phyloP scores from a whole-genome alignment of 2,797 vertebrate genomes.

The Microctenopoma steveboyesi region DNA sequence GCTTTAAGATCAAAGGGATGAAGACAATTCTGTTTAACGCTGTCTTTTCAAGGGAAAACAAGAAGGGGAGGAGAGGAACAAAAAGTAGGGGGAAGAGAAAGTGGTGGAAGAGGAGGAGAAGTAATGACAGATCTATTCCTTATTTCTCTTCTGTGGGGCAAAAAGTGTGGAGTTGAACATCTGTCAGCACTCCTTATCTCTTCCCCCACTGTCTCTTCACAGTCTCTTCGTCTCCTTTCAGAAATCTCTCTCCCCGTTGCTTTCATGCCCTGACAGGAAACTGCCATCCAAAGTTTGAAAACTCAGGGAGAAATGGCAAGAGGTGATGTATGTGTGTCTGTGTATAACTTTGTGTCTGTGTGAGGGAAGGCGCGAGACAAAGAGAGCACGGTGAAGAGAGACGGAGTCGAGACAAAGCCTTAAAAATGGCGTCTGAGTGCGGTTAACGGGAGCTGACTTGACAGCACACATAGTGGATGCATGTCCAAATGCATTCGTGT shows the following conservation, averaged over 20 bases:
- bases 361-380: constrained; percentile 15
- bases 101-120: constrained; percentile 48
- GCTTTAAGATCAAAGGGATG: constrained; percentile 39
- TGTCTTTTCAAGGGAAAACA: constrained; percentile 43
- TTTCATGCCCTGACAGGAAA: constrained; percentile 65
- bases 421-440: constrained; percentile 30
- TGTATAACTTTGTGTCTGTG: constrained; percentile 10
- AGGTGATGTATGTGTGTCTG: constrained; percentile 25
- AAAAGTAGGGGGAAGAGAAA: constrained; percentile 30
- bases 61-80: constrained; percentile 49
- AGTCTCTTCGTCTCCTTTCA: constrained; percentile 47
- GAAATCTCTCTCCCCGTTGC: constrained; percentile 48
- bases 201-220: constrained; percentile 44
- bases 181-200: constrained; percentile 67
- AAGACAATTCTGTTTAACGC: constrained; percentile 29
- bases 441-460: constrained; percentile 35
- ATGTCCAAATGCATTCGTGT: constrained; percentile 16
- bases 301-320: constrained; percentile 47
- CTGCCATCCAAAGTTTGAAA: constrained; percentile 69
- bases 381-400: background rate
- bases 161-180: constrained; percentile 63
- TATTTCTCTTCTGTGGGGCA: constrained; percentile 45
- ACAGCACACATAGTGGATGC: background rate
- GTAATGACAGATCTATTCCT: constrained; percentile 51
- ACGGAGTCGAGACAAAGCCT: constrained; percentile 39